Evolutionary conservation across 2,888 invertebrate species (phyloP).

Genomic region (Sepioteuthis lessoniana): DNA sequence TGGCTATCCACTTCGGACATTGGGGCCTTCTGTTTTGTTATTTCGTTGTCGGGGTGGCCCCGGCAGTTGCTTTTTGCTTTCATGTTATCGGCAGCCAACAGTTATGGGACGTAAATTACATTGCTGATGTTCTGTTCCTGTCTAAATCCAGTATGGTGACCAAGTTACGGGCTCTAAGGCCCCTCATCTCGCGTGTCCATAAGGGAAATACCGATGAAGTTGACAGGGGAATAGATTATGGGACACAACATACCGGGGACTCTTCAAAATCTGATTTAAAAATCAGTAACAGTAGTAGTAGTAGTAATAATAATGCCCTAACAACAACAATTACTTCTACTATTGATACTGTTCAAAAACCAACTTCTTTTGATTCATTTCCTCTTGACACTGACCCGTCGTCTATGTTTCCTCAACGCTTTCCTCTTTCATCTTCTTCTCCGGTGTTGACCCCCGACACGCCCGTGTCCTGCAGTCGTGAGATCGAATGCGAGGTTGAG

Average conservation of each 20-base stretch:
- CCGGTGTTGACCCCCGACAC: slow-evolving; percentile 4
- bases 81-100: slow-evolving; percentile 38
- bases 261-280: background rate
- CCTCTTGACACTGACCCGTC: background rate
- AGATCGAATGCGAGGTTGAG: slow-evolving; percentile 49
- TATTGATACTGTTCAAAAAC: background rate
- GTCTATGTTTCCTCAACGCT: too few relatives aligned
- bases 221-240: background rate
- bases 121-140: background rate
- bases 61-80: slow-evolving; percentile 12
- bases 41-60: background rate
- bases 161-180: background rate
- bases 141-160: background rate
- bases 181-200: background rate
- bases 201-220: too few relatives aligned
- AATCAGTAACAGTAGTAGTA: background rate
- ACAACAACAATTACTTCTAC: slow-evolving; percentile 2
- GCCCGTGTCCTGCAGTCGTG: slow-evolving; percentile 7
- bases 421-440: background rate
- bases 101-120: slow-evolving; percentile 34
- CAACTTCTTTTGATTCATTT: background rate
- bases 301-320: background rate
- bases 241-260: background rate
- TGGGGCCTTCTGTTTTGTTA: slow-evolving; percentile 36
- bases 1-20: slow-evolving; percentile 13